These are phyloP conservation scores for Trematomus bernacchii DNA, from an alignment of 2,797 vertebrate species.

Conservation along the genomic window DNA sequence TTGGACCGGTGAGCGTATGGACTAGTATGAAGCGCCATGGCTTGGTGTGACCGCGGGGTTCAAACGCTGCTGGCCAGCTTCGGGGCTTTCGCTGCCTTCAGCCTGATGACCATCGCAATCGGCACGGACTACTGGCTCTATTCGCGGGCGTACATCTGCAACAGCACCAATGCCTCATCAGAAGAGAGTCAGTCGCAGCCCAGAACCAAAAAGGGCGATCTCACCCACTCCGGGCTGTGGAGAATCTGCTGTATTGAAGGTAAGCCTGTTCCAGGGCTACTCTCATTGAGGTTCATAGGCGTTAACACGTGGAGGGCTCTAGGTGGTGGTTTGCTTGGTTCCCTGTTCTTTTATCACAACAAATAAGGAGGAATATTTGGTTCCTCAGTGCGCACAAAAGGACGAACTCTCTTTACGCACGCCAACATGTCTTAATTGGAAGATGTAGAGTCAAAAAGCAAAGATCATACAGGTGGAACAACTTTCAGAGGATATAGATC, in stretches of 20 bases:
- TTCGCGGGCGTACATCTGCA: constrained; percentile 95
- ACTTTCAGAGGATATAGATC: constrained; percentile 11
- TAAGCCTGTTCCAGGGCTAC: constrained; percentile 35
- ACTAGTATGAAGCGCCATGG: constrained; percentile 94
- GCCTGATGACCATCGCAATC: constrained; percentile 98
- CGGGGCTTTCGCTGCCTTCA: constrained; percentile 97
- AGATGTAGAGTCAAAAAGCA: not conserved
- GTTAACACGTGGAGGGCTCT: not conserved
- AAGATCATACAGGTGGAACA: not conserved
- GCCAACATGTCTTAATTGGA: not conserved
- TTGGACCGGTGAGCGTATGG: constrained; percentile 51
- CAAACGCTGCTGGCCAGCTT: constrained; percentile 96
- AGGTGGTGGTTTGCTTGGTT: not conserved
- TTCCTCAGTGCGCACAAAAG: constrained; percentile 41
- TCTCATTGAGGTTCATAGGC: not conserved
- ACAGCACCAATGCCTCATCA: constrained; percentile 91
- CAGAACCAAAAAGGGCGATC: constrained; percentile 89
- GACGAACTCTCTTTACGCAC: constrained; percentile 60
- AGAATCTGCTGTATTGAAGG: constrained; percentile 97
- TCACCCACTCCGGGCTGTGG: constrained; percentile 97
- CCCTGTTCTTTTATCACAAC: not conserved
- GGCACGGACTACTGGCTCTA: constrained; percentile 99
- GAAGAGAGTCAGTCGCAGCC: constrained; percentile 88
- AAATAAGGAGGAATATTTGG: constrained; percentile 25
- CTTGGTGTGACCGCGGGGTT: constrained; percentile 97